Evolutionary conservation across 2,113 vertebrate genomes (phyloP), one percentile per base, ranked within the genome.

Genomic region (Tenrec ecaudatus): DNA sequence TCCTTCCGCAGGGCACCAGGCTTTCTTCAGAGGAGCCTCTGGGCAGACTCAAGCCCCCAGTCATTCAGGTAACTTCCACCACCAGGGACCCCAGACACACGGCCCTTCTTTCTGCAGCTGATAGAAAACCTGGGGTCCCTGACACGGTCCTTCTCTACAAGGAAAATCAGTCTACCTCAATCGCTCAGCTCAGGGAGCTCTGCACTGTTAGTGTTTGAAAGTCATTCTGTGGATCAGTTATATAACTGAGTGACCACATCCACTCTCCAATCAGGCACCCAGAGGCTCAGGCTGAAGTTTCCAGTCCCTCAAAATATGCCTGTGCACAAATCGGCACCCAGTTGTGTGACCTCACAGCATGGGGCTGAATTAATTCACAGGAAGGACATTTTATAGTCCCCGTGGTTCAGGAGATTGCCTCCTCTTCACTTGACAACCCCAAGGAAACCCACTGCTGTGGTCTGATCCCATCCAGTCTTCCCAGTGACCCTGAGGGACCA

Each of bases 341-440:
- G 86, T 53, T 89, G 60, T 86, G 60, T 27, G 11, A n/a, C 93
- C 73, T 96, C 92, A 94, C 31, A 0, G 0, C 60, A 91, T 82
- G 60, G 31, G 66, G 14, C 80, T 86, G 83, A 92, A 40, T 40
- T 40, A 40, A 96, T 78, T 93, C 36, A 36, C 60, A 90, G 88
- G 33, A 87, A 92, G 82, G 69, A 88, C 86, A 64, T 82, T 94
- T 93, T 29, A 89, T 86, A 91, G 40, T 73, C 62, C 88, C 88
- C 94, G 27, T 27, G 47, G 36, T 95, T 78, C 86, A 71, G 95
- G 58, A 92, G 94, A 95, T 95, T 93, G 89, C 88, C 89, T 80
- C 7, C 86, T 81, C 81, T 96, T 92, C 84, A 85, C 81, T 89
- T 89, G 47, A 69, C 62, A 23, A 3, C 62, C 62, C 62, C 15